A percentile compares a stretch with the other conserved stretches of the same genome.
These are phyloP conservation scores for Sminthurides aquaticus DNA, from an alignment of 2,888 invertebrate species.

Conservation along the genomic window DNA sequence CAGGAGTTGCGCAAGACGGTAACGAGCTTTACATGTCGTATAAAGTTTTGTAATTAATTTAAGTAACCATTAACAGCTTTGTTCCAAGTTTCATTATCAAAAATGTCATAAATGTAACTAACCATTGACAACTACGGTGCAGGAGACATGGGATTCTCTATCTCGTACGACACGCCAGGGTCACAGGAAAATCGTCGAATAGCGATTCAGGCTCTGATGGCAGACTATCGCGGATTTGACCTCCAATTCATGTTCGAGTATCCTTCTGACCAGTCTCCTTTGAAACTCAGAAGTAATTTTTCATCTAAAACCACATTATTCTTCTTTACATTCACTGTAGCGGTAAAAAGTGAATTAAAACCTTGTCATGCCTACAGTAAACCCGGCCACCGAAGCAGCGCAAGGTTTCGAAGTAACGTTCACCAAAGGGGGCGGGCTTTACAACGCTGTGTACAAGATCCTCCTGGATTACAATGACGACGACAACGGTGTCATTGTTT, in stretches of 20 bases:
- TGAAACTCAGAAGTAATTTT: conserved; percentile 29
- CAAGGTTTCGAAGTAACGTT: neutral
- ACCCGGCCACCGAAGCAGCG: neutral
- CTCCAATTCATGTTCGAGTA: conserved; percentile 51
- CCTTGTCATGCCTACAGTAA: neutral
- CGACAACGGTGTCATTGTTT: conserved; percentile 2
- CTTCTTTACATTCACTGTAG: too few species aligned
- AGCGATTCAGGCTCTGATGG: conserved; percentile 33
- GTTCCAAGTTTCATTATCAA: neutral
- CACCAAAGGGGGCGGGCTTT: conserved; percentile 31
- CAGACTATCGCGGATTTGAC: conserved; percentile 22
- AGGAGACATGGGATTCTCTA: conserved; percentile 2
- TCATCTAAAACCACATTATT: too few species aligned
- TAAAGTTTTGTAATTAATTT: neutral
- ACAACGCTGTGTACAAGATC: conserved; percentile 4
- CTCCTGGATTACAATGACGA: neutral
- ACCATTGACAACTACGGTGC: too few species aligned
- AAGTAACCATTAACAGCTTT: too few species aligned
- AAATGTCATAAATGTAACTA: neutral
- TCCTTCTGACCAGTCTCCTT: conserved; percentile 46
- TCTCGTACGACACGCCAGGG: conserved; percentile 56
- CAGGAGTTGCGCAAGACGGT: neutral
- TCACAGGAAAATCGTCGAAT: conserved; percentile 56
- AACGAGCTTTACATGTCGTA: neutral
- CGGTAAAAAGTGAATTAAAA: too few species aligned